Percentiles rank a stretch among this genome's conserved stretches.
These are phyloP conservation scores for Lycaon pictus DNA, from an alignment of 2,113 vertebrate genomes.

Conservation along the genomic window DNA sequence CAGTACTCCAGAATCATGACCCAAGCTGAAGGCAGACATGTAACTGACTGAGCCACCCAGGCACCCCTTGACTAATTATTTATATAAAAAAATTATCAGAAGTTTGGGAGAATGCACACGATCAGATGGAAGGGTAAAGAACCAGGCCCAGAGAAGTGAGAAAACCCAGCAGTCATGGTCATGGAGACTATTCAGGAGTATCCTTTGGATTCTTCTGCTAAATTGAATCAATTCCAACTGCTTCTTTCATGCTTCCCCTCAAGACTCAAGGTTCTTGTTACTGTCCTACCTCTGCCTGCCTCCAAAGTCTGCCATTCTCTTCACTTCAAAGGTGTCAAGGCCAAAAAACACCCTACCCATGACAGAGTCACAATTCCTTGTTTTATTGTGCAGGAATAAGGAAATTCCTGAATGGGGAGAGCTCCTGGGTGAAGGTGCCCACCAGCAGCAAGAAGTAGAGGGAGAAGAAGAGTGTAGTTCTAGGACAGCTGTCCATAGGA, in stretches of 20 bases:
- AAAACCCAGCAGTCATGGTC: background rate
- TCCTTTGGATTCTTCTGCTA: background rate
- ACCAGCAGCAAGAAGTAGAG: background rate
- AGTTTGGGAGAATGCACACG: rapidly evolving
- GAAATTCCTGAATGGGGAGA: background rate
- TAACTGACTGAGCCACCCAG: too few species aligned
- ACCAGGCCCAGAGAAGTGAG: background rate
- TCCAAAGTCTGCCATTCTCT: background rate
- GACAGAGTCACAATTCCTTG: background rate
- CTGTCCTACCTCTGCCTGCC: rapidly evolving
- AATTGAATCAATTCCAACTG: background rate
- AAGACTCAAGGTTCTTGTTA: background rate
- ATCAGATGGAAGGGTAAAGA: background rate
- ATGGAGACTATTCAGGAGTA: background rate
- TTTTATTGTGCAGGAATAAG: background rate
- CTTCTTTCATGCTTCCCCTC: background rate
- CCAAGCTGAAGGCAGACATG: too few species aligned
- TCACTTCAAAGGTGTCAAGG: background rate
- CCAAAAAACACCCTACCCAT: background rate
- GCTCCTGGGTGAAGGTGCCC: rapidly evolving
- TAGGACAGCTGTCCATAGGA: background rate
- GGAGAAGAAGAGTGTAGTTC: background rate
- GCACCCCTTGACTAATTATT: background rate
- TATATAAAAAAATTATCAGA: background rate
- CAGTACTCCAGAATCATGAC: too few species aligned